phyloP scores from a whole-genome alignment of 37 sponge, comb jelly and placozoan species.

The Ephydatia muelleri region DNA sequence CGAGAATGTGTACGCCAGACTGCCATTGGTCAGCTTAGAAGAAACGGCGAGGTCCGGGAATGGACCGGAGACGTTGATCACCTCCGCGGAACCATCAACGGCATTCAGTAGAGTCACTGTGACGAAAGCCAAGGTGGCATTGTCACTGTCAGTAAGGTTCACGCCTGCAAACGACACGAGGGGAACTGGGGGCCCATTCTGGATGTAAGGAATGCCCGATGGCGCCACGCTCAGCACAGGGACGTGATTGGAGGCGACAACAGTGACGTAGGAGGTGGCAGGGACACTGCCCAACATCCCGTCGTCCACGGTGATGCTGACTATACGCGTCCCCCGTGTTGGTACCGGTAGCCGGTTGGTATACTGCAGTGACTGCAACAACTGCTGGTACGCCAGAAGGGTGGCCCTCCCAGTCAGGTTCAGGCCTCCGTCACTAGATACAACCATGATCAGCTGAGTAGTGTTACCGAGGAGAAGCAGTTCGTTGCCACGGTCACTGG shows the following conservation, averaged over 20 bases:
- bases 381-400: conserved; percentile 15
- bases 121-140: conserved; percentile 11
- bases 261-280: conserved; percentile 25
- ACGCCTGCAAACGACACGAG: conserved; percentile 23
- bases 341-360: conserved; percentile 59
- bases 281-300: conserved; percentile 32
- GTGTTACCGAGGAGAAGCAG: neutral
- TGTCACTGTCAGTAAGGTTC: conserved; percentile 48
- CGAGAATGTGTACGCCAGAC: conserved; percentile 16
- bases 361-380: conserved; percentile 52
- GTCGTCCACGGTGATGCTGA: conserved; percentile 59
- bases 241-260: conserved; percentile 49
- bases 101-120: conserved; percentile 25
- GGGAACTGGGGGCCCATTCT: conserved; percentile 31
- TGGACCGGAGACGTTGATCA: neutral
- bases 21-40: neutral
- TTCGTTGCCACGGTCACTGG: conserved; percentile 43
- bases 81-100: conserved; percentile 29
- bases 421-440: neutral
- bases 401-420: conserved; percentile 41
- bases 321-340: conserved; percentile 21
- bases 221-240: conserved; percentile 27
- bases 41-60: neutral
- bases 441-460: neutral
- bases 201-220: conserved; percentile 19